phyloP scores from a whole-genome alignment of 1,140 invertebrate genomes.

The Paraescarpia echinospica region DNA sequence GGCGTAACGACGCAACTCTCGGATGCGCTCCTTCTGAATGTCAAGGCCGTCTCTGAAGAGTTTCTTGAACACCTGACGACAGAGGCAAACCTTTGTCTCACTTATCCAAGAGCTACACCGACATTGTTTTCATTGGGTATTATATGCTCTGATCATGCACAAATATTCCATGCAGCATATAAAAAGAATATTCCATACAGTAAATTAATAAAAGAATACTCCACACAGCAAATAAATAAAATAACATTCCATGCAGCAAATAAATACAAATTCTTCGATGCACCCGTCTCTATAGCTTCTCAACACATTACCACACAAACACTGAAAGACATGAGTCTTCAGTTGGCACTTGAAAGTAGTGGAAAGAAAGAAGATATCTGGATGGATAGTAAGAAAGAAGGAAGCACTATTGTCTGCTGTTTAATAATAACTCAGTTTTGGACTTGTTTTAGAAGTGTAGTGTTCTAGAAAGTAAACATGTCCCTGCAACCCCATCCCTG shows the following conservation, averaged over 20 bases:
- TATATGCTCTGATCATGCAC: not conserved
- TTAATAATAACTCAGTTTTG: no score
- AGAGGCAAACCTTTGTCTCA: not conserved
- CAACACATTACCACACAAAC: no score
- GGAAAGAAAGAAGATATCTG: no score
- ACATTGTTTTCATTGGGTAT: not conserved
- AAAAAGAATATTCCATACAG: not conserved
- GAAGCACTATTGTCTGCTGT: no score
- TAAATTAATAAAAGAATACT: not conserved
- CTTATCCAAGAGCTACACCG: not conserved
- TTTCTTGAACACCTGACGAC: slow-evolving; percentile 52
- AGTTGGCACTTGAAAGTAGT: no score
- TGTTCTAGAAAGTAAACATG: not conserved
- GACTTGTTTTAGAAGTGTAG: no score
- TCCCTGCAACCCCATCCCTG: no score
- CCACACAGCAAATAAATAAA: not conserved
- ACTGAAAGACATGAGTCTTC: no score
- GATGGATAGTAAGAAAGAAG: no score
- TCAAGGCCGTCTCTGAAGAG: slow-evolving; percentile 54
- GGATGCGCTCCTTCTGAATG: slow-evolving; percentile 56
- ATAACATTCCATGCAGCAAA: not conserved
- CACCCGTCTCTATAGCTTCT: no score
- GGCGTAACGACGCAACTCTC: slow-evolving; percentile 54
- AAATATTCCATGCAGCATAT: not conserved
- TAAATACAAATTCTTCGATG: no score